These are phyloP conservation scores for Latrodectus elegans DNA, from an alignment of 2,888 invertebrate genomes.

Conservation along the genomic window DNA sequence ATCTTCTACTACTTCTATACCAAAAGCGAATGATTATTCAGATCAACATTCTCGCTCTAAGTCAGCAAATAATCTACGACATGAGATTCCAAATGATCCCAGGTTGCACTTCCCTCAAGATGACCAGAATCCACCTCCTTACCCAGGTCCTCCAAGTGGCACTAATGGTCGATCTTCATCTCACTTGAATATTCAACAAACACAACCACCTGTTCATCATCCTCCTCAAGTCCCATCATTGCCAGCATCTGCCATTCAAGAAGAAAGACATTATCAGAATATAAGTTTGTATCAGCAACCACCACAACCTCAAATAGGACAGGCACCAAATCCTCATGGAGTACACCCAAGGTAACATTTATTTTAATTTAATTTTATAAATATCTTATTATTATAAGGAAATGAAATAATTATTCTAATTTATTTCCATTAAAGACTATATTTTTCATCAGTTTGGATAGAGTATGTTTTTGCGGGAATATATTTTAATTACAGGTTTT, in stretches of 20 bases:
- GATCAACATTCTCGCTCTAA: constrained; percentile 54
- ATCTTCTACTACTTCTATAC: constrained; percentile 79
- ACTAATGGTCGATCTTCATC: constrained; percentile 68
- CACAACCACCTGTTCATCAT: constrained; percentile 70
- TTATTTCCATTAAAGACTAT: too few relatives aligned
- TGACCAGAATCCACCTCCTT: constrained; percentile 62
- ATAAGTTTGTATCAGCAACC: constrained; percentile 71
- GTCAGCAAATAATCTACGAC: constrained; percentile 61
- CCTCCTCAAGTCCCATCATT: constrained; percentile 72
- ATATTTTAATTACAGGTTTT: too few relatives aligned
- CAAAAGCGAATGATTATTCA: constrained; percentile 65
- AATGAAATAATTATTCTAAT: too few relatives aligned
- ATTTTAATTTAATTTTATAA: neutral
- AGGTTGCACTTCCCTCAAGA: constrained; percentile 55
- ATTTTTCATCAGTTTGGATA: too few relatives aligned
- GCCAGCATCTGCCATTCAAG: constrained; percentile 57
- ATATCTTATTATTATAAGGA: too few relatives aligned
- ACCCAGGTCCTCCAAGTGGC: constrained; percentile 46
- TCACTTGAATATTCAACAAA: constrained; percentile 71
- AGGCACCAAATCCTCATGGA: neutral
- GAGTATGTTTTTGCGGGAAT: too few relatives aligned
- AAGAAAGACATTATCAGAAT: constrained; percentile 72
- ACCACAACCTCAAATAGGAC: constrained; percentile 36
- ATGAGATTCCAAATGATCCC: constrained; percentile 49
- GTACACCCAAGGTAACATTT: constrained; percentile 45